Evolutionary conservation across 2,888 invertebrate species (phyloP).

Genomic region (Nomada lathburiana): DNA sequence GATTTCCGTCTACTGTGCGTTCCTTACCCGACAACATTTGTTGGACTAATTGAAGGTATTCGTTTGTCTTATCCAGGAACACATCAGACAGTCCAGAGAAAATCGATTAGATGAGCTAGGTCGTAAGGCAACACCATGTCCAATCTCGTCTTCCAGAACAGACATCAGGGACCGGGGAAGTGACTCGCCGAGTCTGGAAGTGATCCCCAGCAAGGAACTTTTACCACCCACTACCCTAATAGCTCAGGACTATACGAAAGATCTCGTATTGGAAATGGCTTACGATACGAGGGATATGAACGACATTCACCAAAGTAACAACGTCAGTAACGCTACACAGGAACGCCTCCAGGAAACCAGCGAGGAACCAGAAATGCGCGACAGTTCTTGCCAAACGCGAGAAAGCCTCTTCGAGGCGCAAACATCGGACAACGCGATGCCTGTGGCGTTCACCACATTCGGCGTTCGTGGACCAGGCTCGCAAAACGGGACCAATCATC

Average conservation of each 20-base stretch:
- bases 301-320: slow-evolving; percentile 83
- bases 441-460: slow-evolving; percentile 85
- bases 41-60: slow-evolving; percentile 37
- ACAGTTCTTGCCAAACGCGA: slow-evolving; percentile 93
- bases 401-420: slow-evolving; percentile 89
- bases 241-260: slow-evolving; percentile 75
- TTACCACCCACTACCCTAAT: slow-evolving; percentile 72
- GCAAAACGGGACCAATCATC: slow-evolving; percentile 73
- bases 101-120: slow-evolving; percentile 90
- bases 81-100: slow-evolving; percentile 92
- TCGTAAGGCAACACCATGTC: slow-evolving; percentile 80
- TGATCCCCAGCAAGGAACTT: slow-evolving; percentile 79
- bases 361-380: slow-evolving; percentile 88
- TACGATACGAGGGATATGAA: slow-evolving; percentile 75
- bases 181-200: slow-evolving; percentile 80
- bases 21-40: slow-evolving; percentile 8
- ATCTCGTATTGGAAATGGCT: slow-evolving; percentile 77
- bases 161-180: slow-evolving; percentile 78
- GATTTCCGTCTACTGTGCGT: no score
- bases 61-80: slow-evolving; percentile 85
- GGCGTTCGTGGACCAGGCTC: slow-evolving; percentile 82
- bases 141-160: slow-evolving; percentile 75
- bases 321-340: slow-evolving; percentile 83
- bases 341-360: slow-evolving; percentile 80
- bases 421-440: slow-evolving; percentile 79